A percentile compares a stretch with the other conserved stretches of the same genome.
These are phyloP conservation scores for Lasioglossum pauxillum DNA, from an alignment of 2,888 invertebrate species.

Conservation along the genomic window DNA sequence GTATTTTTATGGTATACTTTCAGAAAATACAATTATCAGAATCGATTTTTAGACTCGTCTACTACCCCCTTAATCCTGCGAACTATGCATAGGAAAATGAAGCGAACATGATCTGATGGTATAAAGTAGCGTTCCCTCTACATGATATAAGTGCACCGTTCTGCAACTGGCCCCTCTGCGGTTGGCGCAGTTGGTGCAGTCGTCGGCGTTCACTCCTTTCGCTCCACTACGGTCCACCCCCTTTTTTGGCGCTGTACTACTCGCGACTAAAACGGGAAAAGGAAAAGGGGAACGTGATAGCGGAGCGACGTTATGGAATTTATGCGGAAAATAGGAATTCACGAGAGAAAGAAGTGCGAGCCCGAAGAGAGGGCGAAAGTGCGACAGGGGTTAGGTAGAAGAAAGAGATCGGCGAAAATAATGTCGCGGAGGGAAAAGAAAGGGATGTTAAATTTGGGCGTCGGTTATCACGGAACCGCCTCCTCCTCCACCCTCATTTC, in stretches of 20 bases:
- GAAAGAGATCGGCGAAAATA: slow-evolving; percentile 14
- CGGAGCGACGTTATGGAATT: slow-evolving; percentile 62
- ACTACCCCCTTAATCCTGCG: slow-evolving; percentile 66
- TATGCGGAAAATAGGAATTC: slow-evolving; percentile 69
- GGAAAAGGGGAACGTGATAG: slow-evolving; percentile 48
- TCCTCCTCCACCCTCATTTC: neutral
- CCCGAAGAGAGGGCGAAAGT: neutral
- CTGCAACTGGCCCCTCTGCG: slow-evolving; percentile 7
- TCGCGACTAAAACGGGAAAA: slow-evolving; percentile 20
- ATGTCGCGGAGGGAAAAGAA: slow-evolving; percentile 6
- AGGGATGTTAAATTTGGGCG: slow-evolving; percentile 22
- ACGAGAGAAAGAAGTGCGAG: slow-evolving; percentile 40
- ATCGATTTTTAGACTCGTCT: neutral
- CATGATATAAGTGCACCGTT: slow-evolving; percentile 74
- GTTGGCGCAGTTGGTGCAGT: neutral
- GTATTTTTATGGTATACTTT: too few relatives aligned
- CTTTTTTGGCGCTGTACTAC: slow-evolving; percentile 17
- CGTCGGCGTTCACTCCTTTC: neutral
- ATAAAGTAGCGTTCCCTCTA: slow-evolving; percentile 74
- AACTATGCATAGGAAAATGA: slow-evolving; percentile 73
- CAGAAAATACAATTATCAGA: neutral
- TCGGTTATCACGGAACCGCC: slow-evolving; percentile 18
- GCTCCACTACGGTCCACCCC: neutral
- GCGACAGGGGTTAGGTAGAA: neutral
- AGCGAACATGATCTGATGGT: slow-evolving; percentile 54